Percentiles rank a stretch among this genome's conserved stretches.
phyloP scores from a whole-genome alignment of 64 coral and sea anemone genomes.

The Platygyra sinensis region DNA sequence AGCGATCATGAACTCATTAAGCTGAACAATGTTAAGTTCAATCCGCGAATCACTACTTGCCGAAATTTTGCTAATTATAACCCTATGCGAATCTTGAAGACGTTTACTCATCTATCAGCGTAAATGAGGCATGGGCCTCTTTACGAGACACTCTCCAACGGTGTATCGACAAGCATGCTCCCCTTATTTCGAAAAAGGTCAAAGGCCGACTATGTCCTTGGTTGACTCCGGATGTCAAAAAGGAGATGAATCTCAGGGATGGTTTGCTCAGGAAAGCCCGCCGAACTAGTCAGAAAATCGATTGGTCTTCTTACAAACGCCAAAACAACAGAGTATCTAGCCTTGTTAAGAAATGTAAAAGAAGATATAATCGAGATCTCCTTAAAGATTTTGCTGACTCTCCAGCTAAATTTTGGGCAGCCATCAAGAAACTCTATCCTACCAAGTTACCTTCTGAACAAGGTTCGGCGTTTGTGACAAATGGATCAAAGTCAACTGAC shows the following conservation, averaged over 20 bases:
- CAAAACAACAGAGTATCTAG: constrained; percentile 53
- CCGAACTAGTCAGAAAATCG: constrained; percentile 41
- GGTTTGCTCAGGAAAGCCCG: constrained; percentile 41
- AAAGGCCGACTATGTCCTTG: constrained; percentile 45
- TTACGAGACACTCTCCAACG: constrained; percentile 46
- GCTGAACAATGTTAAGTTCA: constrained; percentile 28
- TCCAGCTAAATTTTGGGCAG: constrained; percentile 61
- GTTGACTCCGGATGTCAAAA: constrained; percentile 56
- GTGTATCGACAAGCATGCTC: constrained; percentile 48
- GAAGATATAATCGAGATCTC: constrained; percentile 44
- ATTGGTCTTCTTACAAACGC: constrained; percentile 65
- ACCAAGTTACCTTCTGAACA: constrained; percentile 16
- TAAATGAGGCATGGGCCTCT: constrained; percentile 48
- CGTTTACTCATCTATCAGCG: constrained; percentile 11
- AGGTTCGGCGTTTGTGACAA: constrained; percentile 29
- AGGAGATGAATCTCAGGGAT: constrained; percentile 50
- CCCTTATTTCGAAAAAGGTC: constrained; percentile 51
- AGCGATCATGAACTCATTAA: constrained; percentile 74
- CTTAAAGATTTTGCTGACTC: constrained; percentile 56
- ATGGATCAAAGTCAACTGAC: constrained; percentile 67
- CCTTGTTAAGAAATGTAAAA: constrained; percentile 59
- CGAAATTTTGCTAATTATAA: constrained; percentile 62
- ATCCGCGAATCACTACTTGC: constrained; percentile 38
- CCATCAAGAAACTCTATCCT: constrained; percentile 64
- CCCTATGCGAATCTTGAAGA: constrained; percentile 10